Base-by-base conservation (phyloP, 1,140 invertebrate genomes). In the Aphaenogaster floridana region DNA sequence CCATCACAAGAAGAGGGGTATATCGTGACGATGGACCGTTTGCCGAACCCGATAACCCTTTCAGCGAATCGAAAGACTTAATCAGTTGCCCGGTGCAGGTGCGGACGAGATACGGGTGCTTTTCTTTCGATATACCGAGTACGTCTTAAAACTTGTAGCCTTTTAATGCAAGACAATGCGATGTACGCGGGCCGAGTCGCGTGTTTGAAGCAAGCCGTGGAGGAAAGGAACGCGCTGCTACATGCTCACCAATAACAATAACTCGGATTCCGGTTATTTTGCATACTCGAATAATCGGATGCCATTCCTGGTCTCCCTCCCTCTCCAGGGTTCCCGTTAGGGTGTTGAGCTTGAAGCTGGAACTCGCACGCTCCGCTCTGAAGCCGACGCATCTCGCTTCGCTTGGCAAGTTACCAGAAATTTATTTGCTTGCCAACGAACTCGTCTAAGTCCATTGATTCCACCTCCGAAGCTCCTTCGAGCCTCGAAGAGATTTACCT, bases 231-330 rank as follows among this genome's bases (percentile, higher is more conserved):
- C 86, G 61, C 28, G 6, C 36, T 50, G 39, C 50, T 64, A 77
- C 61, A 50, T 86, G 42, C n/a, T 52, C 50, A 34, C 61, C 81
- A 86, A 90, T 90, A 92, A 92, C 89, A 88, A 90, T 90, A 92
- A 92, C 86, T 88, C 85, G 81, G 81, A 57, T 69, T 90, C 91
- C 87, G 90, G 88, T 91, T 87, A 91, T 85, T 92, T 91, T 90
- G 90, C 91, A 91, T 91, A 92, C 88, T 91, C 91, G 90, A 91
- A 91, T 92, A 92, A 92, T 91, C 91, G 66, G 64, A 74, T 91
- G 86, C 88, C 86, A 59, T 34, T 13, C 57, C 66, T 57, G 64
- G 3, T 15, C 36, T 45, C 21, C 59, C 71, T 39, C 9, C 28
- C 42, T 39, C 45, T n/a, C 8, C 34, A 36, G 86, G 68, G 72